phyloP scores from a whole-genome alignment of 23 tunicate genomes.

The Halocynthia roretzi region DNA sequence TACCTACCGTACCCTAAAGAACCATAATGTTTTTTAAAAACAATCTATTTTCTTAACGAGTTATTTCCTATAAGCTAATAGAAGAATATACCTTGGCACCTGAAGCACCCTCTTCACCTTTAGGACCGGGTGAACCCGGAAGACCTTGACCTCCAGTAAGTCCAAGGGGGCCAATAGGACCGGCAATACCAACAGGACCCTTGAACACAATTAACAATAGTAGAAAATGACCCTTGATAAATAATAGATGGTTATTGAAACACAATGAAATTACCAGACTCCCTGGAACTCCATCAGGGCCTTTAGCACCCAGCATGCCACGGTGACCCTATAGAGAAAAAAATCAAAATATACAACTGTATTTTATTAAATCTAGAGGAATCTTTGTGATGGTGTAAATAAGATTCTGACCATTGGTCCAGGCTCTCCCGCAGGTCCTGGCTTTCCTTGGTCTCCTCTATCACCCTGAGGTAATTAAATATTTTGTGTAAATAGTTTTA shows the following conservation, averaged over 20 bases:
- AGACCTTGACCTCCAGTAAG: background rate
- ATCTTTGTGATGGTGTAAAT: background rate
- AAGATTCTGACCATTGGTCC: constrained; percentile 3
- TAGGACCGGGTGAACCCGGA: background rate
- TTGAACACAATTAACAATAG: background rate
- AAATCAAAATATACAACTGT: constrained; percentile 12
- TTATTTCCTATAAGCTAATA: too few species aligned
- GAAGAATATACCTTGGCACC: background rate
- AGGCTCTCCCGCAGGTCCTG: background rate
- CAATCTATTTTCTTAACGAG: background rate
- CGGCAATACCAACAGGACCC: background rate
- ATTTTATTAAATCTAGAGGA: background rate
- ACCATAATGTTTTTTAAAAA: background rate
- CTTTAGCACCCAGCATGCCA: constrained; percentile 6
- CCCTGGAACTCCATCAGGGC: constrained; percentile 5
- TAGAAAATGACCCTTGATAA: background rate
- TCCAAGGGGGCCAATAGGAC: background rate
- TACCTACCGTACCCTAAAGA: constrained; percentile 2
- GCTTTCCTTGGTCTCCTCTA: constrained; percentile 11
- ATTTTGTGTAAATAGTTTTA: background rate
- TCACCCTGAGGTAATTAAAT: constrained; percentile 1
- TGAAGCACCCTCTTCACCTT: background rate
- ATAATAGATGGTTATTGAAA: background rate
- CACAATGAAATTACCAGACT: background rate
- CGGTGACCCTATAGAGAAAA: constrained; percentile 17